Base-by-base conservation (phyloP, 53 echinoderm and acorn worm genomes). In the Actinopyga echinites region DNA sequence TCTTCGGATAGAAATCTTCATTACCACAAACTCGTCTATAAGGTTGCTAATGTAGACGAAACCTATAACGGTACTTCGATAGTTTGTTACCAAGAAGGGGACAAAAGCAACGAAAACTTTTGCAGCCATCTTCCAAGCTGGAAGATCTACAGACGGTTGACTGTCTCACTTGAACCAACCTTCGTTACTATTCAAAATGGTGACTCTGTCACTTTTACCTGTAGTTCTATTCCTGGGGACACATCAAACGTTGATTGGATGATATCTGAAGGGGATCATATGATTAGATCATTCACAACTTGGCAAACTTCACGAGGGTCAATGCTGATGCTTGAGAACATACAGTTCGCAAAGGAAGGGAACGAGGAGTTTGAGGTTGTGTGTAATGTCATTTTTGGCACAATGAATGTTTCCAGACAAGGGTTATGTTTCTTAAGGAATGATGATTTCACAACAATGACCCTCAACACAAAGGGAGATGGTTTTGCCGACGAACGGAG, bases 181-280 rank as follows among this genome's bases (percentile, higher is more conserved):
- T 0, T 44, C n/a, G 44, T 42, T 25, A 22, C 19, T 1, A 40
- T 71, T 8, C 24, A 40, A 40, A 71, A 40, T 71, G 71, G 71
- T 21, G 71, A 71, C 42, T 24, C 71, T 3, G 71, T 44, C 24
- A 26, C 44, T n/a, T 71, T 71, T 71, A 44, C 71, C 5, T 71
- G 71, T 40, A 71, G 21, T 8, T 71, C 71, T n/a, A 22, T 71
- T n/a, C 71, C 71, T 0, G 71, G 44, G 1, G 44, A 42, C 40
- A 10, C 28, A 6, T 21, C 68, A 15, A 68, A 36, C 24, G 71
- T 71, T 19, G 71, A 71, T 7, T 71, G 71, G 71, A 71, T 44
- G 40, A 10, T 71, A 38, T 71, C 71, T 11, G 43, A 37, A n/a
- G 44, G 44, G 13, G 19, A 40, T 40, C 25, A 71, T 21, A 26